phyloP scores from a whole-genome alignment of 2,797 vertebrate species.

The Lemur catta region DNA sequence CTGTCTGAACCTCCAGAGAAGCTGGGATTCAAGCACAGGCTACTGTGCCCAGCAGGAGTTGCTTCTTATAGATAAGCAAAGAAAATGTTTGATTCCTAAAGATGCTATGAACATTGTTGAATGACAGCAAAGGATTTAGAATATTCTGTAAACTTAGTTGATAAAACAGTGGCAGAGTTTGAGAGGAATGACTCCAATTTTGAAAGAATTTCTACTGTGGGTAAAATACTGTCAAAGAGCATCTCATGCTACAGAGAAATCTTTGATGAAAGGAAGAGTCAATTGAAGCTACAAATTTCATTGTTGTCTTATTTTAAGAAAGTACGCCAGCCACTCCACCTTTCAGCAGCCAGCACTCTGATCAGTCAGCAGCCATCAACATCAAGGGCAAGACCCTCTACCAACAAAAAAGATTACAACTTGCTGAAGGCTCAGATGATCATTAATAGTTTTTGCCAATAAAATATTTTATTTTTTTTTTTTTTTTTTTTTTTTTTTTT shows the following conservation, averaged over 20 bases:
- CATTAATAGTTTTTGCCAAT: background rate
- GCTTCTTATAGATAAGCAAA: background rate
- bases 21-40: background rate
- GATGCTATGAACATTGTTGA: background rate
- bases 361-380: background rate
- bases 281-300: background rate
- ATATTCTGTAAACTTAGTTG: background rate
- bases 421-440: background rate
- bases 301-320: background rate
- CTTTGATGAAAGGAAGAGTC: background rate
- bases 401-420: background rate
- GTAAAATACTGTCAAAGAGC: background rate
- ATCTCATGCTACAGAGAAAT: background rate
- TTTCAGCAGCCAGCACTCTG: background rate
- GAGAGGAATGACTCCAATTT: background rate
- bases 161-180: background rate
- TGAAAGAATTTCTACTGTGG: background rate
- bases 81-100: background rate
- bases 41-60: background rate
- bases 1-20: background rate
- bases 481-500: too few species aligned
- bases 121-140: background rate
- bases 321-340: too few species aligned
- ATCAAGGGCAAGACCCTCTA: background rate
- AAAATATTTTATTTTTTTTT: background rate